These are phyloP conservation scores for Orthosia cruda DNA, from an alignment of 2,888 invertebrate species.

Conservation along the genomic window DNA sequence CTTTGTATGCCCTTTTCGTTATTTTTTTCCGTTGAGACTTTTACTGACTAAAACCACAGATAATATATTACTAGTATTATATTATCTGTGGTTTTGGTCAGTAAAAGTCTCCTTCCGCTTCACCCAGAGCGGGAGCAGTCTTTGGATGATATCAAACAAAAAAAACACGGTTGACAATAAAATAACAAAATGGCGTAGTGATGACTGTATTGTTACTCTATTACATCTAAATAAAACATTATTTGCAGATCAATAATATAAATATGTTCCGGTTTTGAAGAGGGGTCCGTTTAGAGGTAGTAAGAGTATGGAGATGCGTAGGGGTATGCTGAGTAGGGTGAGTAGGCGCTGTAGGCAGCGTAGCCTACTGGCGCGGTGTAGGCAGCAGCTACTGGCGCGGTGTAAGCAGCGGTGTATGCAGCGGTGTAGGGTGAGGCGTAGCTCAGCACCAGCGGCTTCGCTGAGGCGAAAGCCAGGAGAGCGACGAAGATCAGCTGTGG, in stretches of 20 bases:
- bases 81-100: no score
- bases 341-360: constrained; percentile 80
- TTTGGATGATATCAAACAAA: no score
- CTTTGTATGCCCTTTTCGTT: no score
- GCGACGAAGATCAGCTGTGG: constrained; percentile 90
- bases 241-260: constrained; percentile 43
- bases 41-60: no score
- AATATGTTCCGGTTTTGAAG: constrained; percentile 12
- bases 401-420: constrained; percentile 77
- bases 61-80: no score
- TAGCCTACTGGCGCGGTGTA: constrained; percentile 84
- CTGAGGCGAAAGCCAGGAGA: constrained; percentile 87
- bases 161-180: background rate
- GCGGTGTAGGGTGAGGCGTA: constrained; percentile 80
- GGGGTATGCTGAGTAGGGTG: constrained; percentile 79
- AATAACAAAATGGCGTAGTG: constrained; percentile 39
- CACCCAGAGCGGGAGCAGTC: no score
- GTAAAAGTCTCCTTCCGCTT: no score
- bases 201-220: constrained; percentile 60
- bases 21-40: no score
- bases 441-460: constrained; percentile 76
- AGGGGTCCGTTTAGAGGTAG: constrained; percentile 67
- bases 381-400: constrained; percentile 78
- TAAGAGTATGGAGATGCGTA: constrained; percentile 82
- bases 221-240: constrained; percentile 66